Conservation (phyloP, 2,888 invertebrate genomes). For the Aricia artaxerxes region DNA sequence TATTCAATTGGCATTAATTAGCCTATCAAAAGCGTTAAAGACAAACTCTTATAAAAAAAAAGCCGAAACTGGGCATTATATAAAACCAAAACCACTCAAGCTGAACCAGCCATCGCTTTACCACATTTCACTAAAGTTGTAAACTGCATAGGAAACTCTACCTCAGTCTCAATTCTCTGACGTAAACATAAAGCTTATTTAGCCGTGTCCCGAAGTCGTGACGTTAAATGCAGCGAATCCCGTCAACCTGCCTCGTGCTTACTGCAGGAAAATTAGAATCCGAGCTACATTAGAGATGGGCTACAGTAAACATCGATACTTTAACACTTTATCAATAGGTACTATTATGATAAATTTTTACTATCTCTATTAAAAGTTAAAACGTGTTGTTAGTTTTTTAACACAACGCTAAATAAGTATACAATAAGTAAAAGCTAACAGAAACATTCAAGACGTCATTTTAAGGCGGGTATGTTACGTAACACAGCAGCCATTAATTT, state of each 20-base stretch:
- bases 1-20: too few relatives aligned
- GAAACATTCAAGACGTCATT: background rate
- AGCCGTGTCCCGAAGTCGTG: slow-evolving; percentile 18
- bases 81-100: too few relatives aligned
- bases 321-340: slow-evolving; percentile 36
- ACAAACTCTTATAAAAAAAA: too few relatives aligned
- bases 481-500: background rate
- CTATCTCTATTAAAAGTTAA: background rate
- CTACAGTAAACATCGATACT: background rate
- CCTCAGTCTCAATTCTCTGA: background rate
- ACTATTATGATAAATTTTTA: background rate
- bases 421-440: background rate
- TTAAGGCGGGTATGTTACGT: background rate
- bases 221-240: slow-evolving; percentile 38
- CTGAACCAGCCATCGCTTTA: background rate
- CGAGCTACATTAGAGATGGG: slow-evolving; percentile 33
- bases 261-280: slow-evolving; percentile 42
- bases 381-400: background rate
- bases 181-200: slow-evolving; percentile 18
- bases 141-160: background rate
- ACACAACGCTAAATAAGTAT: background rate
- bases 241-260: slow-evolving; percentile 32
- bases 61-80: too few relatives aligned
- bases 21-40: too few relatives aligned
- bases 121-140: background rate